Conservation (phyloP, 2,113 vertebrate genomes). For the Isichthys henryi region DNA sequence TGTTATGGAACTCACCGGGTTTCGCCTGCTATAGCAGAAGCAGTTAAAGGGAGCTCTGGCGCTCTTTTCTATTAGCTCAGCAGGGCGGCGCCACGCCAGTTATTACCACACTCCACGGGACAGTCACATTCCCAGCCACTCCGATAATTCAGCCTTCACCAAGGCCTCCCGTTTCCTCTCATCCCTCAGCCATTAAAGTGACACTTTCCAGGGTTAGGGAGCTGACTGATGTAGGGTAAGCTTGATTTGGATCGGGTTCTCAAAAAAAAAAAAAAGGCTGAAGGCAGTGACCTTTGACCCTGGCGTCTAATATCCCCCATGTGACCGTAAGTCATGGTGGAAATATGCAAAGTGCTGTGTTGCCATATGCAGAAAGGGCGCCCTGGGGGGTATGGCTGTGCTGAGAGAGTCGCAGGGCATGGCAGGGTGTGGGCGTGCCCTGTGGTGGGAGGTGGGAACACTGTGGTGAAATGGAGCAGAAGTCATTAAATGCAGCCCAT, state of each 20-base stretch:
- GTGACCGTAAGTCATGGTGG: not conserved
- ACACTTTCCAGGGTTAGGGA: constrained; percentile 10
- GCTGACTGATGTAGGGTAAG: not conserved
- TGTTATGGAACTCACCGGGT: not conserved
- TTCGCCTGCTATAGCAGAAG: not conserved
- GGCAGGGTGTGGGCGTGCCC: not conserved
- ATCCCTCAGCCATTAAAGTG: constrained; percentile 8
- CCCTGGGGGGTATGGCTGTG: not conserved
- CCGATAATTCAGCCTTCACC: not conserved
- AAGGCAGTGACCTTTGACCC: constrained; percentile 9
- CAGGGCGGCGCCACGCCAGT: not conserved
- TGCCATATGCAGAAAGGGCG: not conserved
- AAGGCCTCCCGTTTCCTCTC: not conserved
- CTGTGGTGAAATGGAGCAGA: not conserved
- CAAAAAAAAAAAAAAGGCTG: not conserved
- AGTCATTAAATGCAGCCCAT: not conserved
- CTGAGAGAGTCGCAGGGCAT: not conserved
- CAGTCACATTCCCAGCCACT: constrained; percentile 10
- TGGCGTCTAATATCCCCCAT: not conserved
- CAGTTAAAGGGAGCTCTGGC: not conserved
- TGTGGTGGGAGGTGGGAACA: not conserved
- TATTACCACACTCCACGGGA: constrained; percentile 8
- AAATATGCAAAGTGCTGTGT: not conserved
- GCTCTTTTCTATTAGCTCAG: not conserved
- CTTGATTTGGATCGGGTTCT: constrained; percentile 1